Conservation (phyloP, 2,888 invertebrate genomes). For the Neocrepidodera transversa region DNA sequence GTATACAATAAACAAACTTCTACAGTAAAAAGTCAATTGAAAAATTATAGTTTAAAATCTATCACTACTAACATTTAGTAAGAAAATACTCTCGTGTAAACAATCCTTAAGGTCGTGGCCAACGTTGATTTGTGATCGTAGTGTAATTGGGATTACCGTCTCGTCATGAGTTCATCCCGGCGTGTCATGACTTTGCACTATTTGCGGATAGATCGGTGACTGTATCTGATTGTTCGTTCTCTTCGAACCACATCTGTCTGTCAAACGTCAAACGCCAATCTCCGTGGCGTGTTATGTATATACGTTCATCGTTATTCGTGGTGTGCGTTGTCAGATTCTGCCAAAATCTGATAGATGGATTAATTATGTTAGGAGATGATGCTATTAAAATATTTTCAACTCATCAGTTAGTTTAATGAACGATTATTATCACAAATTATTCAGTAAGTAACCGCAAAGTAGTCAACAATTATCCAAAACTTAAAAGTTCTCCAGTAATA, state of each 20-base stretch:
- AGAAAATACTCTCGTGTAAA: neutral
- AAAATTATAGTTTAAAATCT: too few species aligned
- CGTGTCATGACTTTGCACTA: slow-evolving; percentile 43
- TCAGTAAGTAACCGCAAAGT: too few species aligned
- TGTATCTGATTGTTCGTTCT: slow-evolving; percentile 41
- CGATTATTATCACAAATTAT: too few species aligned
- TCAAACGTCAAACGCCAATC: slow-evolving; percentile 39
- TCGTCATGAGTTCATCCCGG: slow-evolving; percentile 41
- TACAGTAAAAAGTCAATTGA: too few species aligned
- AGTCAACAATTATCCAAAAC: too few species aligned
- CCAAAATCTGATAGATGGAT: neutral
- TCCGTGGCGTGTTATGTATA: neutral
- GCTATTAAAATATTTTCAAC: too few species aligned
- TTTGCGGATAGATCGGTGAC: slow-evolving; percentile 19
- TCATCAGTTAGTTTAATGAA: too few species aligned
- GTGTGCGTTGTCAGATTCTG: neutral
- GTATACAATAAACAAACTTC: too few species aligned
- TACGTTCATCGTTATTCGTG: neutral
- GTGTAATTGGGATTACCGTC: slow-evolving; percentile 38
- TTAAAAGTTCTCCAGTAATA: too few species aligned
- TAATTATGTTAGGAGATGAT: neutral
- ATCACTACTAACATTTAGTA: too few species aligned
- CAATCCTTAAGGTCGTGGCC: slow-evolving; percentile 15
- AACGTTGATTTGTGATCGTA: slow-evolving; percentile 42
- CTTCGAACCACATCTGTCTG: slow-evolving; percentile 42